Percentiles rank a stretch among this genome's conserved stretches.
Evolutionary conservation across 2,113 vertebrate genomes (phyloP).

Genomic region (Orycteropus afer): DNA sequence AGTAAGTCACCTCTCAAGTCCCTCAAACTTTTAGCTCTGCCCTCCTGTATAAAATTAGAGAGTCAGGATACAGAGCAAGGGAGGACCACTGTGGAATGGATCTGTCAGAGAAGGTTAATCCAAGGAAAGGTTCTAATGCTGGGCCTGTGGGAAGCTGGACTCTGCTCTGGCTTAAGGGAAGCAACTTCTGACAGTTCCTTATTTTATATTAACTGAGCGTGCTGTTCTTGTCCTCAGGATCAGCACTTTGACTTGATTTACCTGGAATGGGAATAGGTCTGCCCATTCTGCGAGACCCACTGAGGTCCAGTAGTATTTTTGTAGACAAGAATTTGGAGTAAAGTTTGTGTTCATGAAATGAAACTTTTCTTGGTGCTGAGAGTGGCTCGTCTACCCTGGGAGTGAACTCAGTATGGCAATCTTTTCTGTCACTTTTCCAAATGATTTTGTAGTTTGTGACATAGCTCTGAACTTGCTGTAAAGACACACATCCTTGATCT

Average conservation of each 20-base stretch:
- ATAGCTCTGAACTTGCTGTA: not conserved
- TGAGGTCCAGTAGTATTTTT: not conserved
- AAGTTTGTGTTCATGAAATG: not conserved
- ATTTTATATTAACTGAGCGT: not conserved
- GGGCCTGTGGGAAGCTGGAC: not conserved
- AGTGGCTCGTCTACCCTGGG: not conserved
- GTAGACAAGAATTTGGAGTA: not conserved
- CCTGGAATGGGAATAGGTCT: not conserved
- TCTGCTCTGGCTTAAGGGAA: not conserved
- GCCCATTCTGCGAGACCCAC: not conserved
- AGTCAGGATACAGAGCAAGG: not conserved
- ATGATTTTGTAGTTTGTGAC: not conserved
- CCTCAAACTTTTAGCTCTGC: not conserved
- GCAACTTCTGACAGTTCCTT: not conserved
- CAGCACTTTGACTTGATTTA: not conserved
- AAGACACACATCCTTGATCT: slow-evolving; percentile 16
- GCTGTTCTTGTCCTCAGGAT: not conserved
- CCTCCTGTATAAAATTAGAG: not conserved
- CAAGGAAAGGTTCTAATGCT: not conserved
- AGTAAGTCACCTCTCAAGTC: not conserved
- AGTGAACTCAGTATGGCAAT: not conserved
- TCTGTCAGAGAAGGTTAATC: not conserved
- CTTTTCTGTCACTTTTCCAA: not conserved
- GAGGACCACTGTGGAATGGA: not conserved
- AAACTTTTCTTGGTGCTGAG: not conserved